Conservation (phyloP, 2,797 vertebrate species). For the Leontocebus nigricollis region DNA sequence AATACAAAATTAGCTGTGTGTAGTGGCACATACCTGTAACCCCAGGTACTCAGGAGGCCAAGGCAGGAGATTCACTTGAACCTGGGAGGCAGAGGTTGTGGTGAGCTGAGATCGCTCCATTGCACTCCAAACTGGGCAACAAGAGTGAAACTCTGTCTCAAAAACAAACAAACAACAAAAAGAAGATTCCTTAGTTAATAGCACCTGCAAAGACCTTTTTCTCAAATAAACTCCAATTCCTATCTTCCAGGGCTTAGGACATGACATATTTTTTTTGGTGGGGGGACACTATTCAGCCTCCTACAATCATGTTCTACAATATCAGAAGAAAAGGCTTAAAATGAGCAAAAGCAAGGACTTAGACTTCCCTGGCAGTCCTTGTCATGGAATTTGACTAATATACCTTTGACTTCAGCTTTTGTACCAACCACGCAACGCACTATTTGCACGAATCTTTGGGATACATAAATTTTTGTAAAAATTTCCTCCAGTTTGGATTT, state of each 20-base stretch:
- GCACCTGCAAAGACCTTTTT: background rate
- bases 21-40: no score
- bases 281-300: background rate
- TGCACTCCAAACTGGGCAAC: no score
- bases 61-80: no score
- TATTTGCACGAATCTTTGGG: background rate
- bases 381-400: background rate
- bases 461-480: background rate
- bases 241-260: background rate
- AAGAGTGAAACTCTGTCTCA: no score
- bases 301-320: background rate
- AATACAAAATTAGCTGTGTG: no score
- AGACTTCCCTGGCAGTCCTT: background rate
- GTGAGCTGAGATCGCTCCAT: no score
- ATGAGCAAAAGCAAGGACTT: background rate
- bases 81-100: no score
- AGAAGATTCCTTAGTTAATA: background rate
- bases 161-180: no score
- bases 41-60: no score
- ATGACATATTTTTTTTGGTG: background rate
- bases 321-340: background rate
- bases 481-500: slow-evolving; percentile 57
- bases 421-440: background rate
- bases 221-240: background rate
- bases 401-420: slow-evolving; percentile 28